Evolutionary conservation across 2,888 invertebrate species (phyloP).

Genomic region (Pollenia amentaria): DNA sequence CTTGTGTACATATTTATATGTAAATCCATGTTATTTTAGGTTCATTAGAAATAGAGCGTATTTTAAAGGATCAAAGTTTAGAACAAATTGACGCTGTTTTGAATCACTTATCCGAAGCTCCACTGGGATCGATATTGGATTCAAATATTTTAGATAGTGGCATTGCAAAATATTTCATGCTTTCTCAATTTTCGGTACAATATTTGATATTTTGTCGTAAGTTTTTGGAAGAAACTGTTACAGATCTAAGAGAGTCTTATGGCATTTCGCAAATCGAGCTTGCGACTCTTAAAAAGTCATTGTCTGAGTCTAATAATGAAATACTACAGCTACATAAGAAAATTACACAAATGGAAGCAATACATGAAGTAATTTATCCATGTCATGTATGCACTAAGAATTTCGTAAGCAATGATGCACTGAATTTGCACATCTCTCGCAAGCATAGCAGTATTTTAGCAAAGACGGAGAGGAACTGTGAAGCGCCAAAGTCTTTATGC

Average conservation of each 20-base stretch:
- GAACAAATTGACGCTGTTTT: conserved; percentile 82
- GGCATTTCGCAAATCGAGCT: conserved; percentile 79
- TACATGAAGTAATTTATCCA: conserved; percentile 83
- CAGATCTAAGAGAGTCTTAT: conserved; percentile 79
- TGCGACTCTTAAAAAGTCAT: conserved; percentile 77
- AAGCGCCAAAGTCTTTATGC: conserved; percentile 48
- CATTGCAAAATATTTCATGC: conserved; percentile 83
- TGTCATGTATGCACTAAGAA: conserved; percentile 84
- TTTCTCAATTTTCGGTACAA: conserved; percentile 83
- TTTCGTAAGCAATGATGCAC: conserved; percentile 83
- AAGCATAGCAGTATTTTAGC: conserved; percentile 78
- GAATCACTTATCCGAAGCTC: conserved; percentile 82
- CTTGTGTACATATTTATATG: not conserved
- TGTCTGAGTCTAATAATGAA: conserved; percentile 81
- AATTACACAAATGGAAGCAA: conserved; percentile 82
- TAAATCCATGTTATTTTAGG: conserved; percentile 76
- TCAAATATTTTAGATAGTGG: conserved; percentile 83
- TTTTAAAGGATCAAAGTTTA: conserved; percentile 81
- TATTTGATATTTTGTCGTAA: conserved; percentile 83
- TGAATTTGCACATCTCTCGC: conserved; percentile 82
- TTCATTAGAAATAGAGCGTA: conserved; percentile 81
- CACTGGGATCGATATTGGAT: conserved; percentile 81
- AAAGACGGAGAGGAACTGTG: conserved; percentile 52
- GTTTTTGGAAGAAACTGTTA: conserved; percentile 82
- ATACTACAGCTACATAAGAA: conserved; percentile 82